Conservation (phyloP, 2,888 invertebrate species). For the Bimastos eiseni region DNA sequence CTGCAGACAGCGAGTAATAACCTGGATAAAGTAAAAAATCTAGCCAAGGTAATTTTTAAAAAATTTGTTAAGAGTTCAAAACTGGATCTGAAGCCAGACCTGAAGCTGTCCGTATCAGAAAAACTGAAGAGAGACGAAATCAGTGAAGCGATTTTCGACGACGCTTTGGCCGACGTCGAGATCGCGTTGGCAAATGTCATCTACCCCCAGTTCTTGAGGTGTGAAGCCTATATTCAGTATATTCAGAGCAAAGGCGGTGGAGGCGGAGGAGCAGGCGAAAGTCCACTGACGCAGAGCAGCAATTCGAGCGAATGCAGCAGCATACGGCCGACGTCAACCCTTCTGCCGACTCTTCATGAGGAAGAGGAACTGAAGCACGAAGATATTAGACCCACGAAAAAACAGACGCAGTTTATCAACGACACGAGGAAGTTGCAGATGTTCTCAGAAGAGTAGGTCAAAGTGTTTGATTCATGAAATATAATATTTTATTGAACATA, state of each 20-base stretch:
- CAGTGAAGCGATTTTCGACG: neutral
- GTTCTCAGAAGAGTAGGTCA: conserved; percentile 1
- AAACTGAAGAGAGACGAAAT: neutral
- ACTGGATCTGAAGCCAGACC: neutral
- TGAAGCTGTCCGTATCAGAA: neutral
- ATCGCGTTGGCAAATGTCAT: neutral
- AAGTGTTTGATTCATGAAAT: neutral
- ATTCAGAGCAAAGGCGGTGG: conserved; percentile 9
- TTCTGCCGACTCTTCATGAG: conserved; percentile 23
- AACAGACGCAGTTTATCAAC: neutral
- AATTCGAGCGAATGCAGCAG: neutral
- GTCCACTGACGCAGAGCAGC: neutral
- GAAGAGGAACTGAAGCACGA: conserved; percentile 10
- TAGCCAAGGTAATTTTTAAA: conserved; percentile 1
- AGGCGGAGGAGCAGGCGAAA: neutral
- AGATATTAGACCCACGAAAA: neutral
- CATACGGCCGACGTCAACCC: neutral
- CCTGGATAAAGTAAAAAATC: neutral
- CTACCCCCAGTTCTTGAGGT: neutral
- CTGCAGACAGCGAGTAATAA: neutral
- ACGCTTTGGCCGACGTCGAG: neutral
- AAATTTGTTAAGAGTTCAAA: conserved; percentile 14
- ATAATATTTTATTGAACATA: neutral
- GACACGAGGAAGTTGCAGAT: neutral
- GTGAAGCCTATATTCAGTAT: neutral